phyloP scores from a whole-genome alignment of 2,888 invertebrate genomes.

The Pyrochroa serraticornis region DNA sequence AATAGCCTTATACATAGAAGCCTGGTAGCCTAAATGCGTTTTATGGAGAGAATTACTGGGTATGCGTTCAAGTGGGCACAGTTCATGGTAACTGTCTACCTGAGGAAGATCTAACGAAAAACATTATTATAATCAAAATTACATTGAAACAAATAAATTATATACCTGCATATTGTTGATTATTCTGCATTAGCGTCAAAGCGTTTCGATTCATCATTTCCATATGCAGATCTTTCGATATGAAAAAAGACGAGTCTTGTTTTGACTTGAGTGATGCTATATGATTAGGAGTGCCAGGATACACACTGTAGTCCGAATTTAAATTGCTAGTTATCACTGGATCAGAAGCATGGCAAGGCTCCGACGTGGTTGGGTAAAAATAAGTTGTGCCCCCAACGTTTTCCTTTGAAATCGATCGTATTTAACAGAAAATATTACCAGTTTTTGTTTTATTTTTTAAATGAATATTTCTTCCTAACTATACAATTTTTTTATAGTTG shows the following conservation, averaged over 20 bases:
- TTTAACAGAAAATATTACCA: too few species aligned
- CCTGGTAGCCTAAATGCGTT: constrained; percentile 74
- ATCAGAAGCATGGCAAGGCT: constrained; percentile 43
- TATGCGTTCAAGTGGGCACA: constrained; percentile 82
- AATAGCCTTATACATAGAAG: constrained; percentile 89
- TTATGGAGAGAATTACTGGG: constrained; percentile 65
- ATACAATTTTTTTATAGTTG: too few species aligned
- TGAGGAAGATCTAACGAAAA: constrained; percentile 68
- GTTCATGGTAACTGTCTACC: constrained; percentile 88
- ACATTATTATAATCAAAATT: constrained; percentile 15
- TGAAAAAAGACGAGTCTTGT: constrained; percentile 72
- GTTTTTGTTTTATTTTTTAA: too few species aligned
- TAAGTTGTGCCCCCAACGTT: constrained; percentile 95
- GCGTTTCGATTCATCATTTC: constrained; percentile 80
- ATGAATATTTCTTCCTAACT: too few species aligned
- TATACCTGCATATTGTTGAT: constrained; percentile 61
- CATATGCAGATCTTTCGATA: constrained; percentile 81
- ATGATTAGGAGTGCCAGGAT: constrained; percentile 68
- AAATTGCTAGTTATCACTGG: constrained; percentile 34
- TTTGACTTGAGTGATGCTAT: constrained; percentile 62
- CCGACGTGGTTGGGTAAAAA: constrained; percentile 76
- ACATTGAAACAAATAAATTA: constrained; percentile 12
- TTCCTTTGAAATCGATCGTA: constrained; percentile 68
- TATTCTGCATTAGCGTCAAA: constrained; percentile 68
- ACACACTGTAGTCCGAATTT: constrained; percentile 65